Evolutionary conservation across 2,797 vertebrate species (phyloP).

Genomic region (Morus bassanus): DNA sequence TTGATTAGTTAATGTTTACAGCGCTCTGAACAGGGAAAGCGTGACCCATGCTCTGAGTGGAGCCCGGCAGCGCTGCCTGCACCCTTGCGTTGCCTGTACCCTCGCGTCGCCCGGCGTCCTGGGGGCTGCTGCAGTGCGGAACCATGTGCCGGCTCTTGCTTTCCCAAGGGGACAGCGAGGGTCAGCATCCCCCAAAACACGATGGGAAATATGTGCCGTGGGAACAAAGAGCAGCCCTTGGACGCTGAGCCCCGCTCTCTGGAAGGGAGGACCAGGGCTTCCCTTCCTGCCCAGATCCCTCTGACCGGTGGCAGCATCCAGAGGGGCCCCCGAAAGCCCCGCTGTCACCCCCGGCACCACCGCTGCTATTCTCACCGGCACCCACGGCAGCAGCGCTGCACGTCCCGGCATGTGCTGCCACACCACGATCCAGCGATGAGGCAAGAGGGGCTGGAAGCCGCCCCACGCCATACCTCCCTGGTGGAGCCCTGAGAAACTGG

Average conservation of each 20-base stretch:
- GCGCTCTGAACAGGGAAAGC: not conserved
- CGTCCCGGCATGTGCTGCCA: fast-evolving
- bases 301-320: fast-evolving
- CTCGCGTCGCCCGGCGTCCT: not conserved
- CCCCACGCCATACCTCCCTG: fast-evolving
- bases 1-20: constrained; percentile 52
- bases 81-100: not conserved
- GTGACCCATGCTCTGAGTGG: not conserved
- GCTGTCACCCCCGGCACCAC: fast-evolving
- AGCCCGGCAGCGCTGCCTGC: not conserved
- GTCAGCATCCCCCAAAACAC: not conserved
- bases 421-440: not conserved
- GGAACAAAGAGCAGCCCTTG: not conserved
- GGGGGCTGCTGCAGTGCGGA: fast-evolving
- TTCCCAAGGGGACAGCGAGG: not conserved
- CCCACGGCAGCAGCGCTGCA: fast-evolving
- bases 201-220: fast-evolving
- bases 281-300: not conserved
- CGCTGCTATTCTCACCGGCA: fast-evolving
- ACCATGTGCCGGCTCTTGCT: fast-evolving
- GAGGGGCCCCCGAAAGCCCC: not conserved
- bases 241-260: not conserved
- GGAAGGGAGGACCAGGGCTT: not conserved
- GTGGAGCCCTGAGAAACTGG: fast-evolving
- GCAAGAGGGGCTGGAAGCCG: not conserved